phyloP scores from a whole-genome alignment of 2,113 vertebrate species.

The Tinamus guttatus region DNA sequence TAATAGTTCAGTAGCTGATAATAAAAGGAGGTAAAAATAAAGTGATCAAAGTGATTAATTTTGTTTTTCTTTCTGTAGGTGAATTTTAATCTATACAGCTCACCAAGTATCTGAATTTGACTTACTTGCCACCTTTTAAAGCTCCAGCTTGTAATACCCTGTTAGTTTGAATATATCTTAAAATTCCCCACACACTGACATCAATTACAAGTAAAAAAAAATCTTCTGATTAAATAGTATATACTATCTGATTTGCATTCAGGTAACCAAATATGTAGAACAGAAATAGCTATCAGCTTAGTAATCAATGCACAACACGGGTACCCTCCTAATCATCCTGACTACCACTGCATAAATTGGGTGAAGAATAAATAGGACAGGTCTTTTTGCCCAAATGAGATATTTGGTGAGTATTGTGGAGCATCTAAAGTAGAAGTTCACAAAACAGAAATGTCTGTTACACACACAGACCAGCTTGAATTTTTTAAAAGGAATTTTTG shows the following conservation, averaged over 20 bases:
- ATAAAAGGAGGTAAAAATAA: not conserved
- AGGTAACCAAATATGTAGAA: not conserved
- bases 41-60: not conserved
- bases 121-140: not conserved
- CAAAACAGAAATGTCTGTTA: not conserved
- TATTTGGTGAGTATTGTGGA: fast-evolving
- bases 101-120: not conserved
- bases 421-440: not conserved
- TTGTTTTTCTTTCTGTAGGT: not conserved
- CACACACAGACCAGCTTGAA: fast-evolving
- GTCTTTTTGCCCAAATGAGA: not conserved
- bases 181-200: not conserved
- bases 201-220: not conserved
- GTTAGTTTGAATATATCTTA: not conserved
- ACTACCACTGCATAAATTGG: fast-evolving
- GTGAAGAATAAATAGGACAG: not conserved
- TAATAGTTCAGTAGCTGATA: not conserved
- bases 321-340: not conserved
- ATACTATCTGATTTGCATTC: not conserved
- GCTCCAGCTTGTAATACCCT: not conserved
- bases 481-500: not conserved
- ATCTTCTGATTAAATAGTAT: not conserved
- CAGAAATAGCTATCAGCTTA: fast-evolving
- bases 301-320: not conserved
- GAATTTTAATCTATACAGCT: not conserved